phyloP scores from a whole-genome alignment of 2,888 invertebrate species.

The Nycteola revayana region DNA sequence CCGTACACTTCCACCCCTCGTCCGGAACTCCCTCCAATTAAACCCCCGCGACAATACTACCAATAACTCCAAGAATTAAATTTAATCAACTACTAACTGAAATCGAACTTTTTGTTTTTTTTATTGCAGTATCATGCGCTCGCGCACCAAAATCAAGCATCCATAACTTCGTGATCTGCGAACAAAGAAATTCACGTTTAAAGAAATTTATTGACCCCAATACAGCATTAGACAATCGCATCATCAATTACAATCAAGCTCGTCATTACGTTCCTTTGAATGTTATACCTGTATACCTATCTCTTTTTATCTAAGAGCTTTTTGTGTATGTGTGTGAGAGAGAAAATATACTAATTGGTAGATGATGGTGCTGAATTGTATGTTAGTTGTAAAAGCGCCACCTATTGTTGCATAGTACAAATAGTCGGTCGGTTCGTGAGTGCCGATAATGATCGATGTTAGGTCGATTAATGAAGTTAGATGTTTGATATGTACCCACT shows the following conservation, averaged over 20 bases:
- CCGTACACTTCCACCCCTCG: constrained; percentile 45
- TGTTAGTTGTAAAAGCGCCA: constrained; percentile 69
- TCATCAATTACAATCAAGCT: constrained; percentile 80
- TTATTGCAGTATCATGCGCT: constrained; percentile 10
- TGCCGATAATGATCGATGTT: constrained; percentile 70
- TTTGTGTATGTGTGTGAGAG: constrained; percentile 34
- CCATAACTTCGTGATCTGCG: constrained; percentile 44
- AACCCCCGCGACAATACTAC: constrained; percentile 21
- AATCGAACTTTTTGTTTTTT: constrained; percentile 3
- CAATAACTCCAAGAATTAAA: constrained; percentile 13
- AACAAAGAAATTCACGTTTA: constrained; percentile 64
- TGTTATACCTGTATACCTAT: constrained; percentile 32
- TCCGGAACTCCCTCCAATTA: constrained; percentile 28
- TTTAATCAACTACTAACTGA: constrained; percentile 8
- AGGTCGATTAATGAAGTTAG: constrained; percentile 72
- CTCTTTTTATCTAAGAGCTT: constrained; percentile 33
- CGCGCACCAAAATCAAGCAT: constrained; percentile 29
- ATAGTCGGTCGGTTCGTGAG: constrained; percentile 70
- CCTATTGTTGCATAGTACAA: constrained; percentile 78
- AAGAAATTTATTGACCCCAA: constrained; percentile 68
- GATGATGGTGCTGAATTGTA: constrained; percentile 75
- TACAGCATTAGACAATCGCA: constrained; percentile 68
- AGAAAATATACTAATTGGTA: constrained; percentile 63
- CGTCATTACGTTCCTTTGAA: constrained; percentile 59
- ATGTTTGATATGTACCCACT: constrained; percentile 47